Conservation (phyloP, 30 jellyfish, hydroid and myxozoan genomes). For the Aurelia coerulea region DNA sequence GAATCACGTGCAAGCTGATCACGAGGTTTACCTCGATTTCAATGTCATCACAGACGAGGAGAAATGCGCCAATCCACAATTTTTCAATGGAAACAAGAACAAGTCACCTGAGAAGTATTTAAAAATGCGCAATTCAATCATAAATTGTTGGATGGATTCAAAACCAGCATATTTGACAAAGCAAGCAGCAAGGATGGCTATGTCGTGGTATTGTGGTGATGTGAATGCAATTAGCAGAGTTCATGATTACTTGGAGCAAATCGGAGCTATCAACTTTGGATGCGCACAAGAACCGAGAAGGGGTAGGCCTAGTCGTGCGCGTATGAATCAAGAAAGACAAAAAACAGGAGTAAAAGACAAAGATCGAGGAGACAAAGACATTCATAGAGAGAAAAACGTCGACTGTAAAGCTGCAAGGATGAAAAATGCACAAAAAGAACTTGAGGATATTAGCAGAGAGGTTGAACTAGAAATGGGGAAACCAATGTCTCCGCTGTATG, state of each 20-base stretch:
- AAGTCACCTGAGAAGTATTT: conserved; percentile 67
- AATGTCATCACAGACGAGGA: conserved; percentile 53
- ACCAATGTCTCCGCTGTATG: conserved; percentile 12
- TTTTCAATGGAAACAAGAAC: conserved; percentile 51
- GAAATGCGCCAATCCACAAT: conserved; percentile 47
- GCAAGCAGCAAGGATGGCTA: conserved; percentile 65
- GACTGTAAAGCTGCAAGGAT: conserved; percentile 52
- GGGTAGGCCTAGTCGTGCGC: conserved; percentile 71
- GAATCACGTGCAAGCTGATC: neutral
- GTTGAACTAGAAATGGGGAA: conserved; percentile 53
- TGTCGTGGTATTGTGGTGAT: conserved; percentile 76
- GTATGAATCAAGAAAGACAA: conserved; percentile 48
- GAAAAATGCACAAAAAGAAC: conserved; percentile 47
- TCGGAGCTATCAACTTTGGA: conserved; percentile 74
- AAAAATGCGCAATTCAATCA: conserved; percentile 66
- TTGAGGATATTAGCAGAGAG: conserved; percentile 51
- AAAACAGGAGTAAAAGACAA: conserved; percentile 2
- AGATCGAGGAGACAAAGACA: conserved; percentile 15
- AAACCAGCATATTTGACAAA: conserved; percentile 66
- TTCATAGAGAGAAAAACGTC: neutral
- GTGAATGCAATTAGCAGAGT: conserved; percentile 69
- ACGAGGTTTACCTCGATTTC: conserved; percentile 45
- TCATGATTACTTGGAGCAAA: conserved; percentile 70
- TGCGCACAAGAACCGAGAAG: conserved; percentile 72
- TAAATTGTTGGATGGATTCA: conserved; percentile 65